Percentiles rank a stretch among this genome's conserved stretches.
These are phyloP conservation scores for Hyperoplus immaculatus DNA, from an alignment of 2,797 vertebrate species.

Conservation along the genomic window DNA sequence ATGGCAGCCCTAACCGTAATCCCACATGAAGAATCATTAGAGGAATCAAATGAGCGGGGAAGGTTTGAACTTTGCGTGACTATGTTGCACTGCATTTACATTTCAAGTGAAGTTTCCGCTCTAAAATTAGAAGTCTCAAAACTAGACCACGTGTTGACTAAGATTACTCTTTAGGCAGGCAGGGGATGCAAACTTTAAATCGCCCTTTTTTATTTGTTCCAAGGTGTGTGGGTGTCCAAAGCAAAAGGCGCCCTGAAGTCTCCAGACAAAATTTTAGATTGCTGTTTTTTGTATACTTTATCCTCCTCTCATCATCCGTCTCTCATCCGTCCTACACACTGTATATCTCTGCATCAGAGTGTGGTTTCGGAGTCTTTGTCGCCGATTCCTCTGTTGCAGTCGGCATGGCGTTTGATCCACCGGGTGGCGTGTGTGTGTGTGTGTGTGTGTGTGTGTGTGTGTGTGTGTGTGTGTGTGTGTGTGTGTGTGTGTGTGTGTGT, in stretches of 20 bases:
- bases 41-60: slow-evolving; percentile 8
- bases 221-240: slow-evolving; percentile 62
- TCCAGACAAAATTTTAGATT: slow-evolving; percentile 44
- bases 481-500: slow-evolving; percentile 44
- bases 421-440: slow-evolving; percentile 64
- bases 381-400: slow-evolving; percentile 44
- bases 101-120: slow-evolving; percentile 42
- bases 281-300: slow-evolving; percentile 21
- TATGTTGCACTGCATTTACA: slow-evolving; percentile 56
- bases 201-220: slow-evolving; percentile 62
- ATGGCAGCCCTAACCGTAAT: slow-evolving; percentile 5
- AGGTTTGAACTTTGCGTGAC: slow-evolving; percentile 42
- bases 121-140: slow-evolving; percentile 39
- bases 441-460: slow-evolving; percentile 22
- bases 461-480: slow-evolving; percentile 31
- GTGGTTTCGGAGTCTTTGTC: slow-evolving; percentile 44
- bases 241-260: slow-evolving; percentile 49
- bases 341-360: slow-evolving; percentile 34
- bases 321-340: slow-evolving; percentile 27
- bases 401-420: slow-evolving; percentile 61
- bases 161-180: slow-evolving; percentile 58
- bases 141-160: slow-evolving; percentile 36
- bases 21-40: slow-evolving; percentile 19
- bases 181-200: slow-evolving; percentile 65
- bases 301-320: slow-evolving; percentile 15